Evolutionary conservation across 2,888 invertebrate genomes (phyloP).

Genomic region (Erannis defoliaria): DNA sequence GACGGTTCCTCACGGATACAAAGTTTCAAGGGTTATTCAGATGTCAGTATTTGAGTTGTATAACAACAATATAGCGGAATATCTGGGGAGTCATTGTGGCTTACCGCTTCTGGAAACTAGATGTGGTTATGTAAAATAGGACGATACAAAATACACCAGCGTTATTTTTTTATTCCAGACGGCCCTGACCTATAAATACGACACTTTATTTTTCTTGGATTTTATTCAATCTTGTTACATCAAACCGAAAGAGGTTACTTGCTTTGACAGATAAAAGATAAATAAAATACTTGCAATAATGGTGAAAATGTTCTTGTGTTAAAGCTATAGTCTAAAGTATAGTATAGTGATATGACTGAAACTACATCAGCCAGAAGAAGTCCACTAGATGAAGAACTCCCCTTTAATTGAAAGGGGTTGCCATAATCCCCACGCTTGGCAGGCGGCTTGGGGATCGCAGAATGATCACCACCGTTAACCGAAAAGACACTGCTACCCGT

Average conservation of each 20-base stretch:
- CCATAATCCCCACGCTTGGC: too few relatives aligned
- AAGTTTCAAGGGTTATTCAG: constrained; percentile 43
- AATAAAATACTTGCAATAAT: not conserved
- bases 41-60: constrained; percentile 41
- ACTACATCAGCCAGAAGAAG: too few relatives aligned
- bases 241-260: not conserved
- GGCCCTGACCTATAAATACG: constrained; percentile 10
- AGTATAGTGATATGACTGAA: too few relatives aligned
- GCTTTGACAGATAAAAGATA: not conserved
- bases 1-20: constrained; percentile 27
- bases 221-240: constrained; percentile 4
- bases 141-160: constrained; percentile 10
- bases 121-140: constrained; percentile 18
- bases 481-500: too few relatives aligned
- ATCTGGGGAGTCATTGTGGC: constrained; percentile 28
- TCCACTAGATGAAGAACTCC: too few relatives aligned
- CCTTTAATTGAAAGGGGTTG: too few relatives aligned
- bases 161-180: not conserved
- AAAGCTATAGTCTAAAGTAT: too few relatives aligned
- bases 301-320: too few relatives aligned
- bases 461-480: too few relatives aligned
- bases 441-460: too few relatives aligned
- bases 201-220: not conserved
- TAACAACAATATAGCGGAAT: constrained; percentile 33
- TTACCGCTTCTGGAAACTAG: constrained; percentile 13